phyloP scores from a whole-genome alignment of 2,888 invertebrate species.

The Pachydiplax longipennis region DNA sequence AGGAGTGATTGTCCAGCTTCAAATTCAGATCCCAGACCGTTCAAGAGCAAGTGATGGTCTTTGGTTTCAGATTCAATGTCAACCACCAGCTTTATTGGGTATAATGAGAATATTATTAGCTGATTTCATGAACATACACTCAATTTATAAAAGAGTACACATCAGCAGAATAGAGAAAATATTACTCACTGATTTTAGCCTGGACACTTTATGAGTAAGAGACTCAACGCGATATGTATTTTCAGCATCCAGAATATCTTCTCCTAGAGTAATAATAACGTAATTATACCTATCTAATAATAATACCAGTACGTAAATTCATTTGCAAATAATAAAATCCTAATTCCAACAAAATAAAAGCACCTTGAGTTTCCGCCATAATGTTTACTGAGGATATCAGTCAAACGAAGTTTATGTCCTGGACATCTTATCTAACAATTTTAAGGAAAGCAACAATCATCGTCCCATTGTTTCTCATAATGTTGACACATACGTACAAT shows the following conservation, averaged over 20 bases:
- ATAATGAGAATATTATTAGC: neutral
- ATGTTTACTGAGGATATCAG: too few relatives aligned
- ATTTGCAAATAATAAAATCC: neutral
- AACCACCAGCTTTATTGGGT: conserved; percentile 21
- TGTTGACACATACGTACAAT: too few relatives aligned
- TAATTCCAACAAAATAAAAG: too few relatives aligned
- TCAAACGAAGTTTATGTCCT: too few relatives aligned
- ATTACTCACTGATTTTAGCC: conserved; percentile 32
- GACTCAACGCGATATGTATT: conserved; percentile 5
- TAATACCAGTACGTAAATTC: neutral
- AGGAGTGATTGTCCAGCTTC: conserved; percentile 45
- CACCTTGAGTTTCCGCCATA: too few relatives aligned
- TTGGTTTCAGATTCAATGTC: conserved; percentile 47
- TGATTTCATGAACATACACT: neutral
- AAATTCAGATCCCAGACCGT: conserved; percentile 45
- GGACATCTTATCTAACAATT: too few relatives aligned
- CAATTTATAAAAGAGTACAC: too few relatives aligned
- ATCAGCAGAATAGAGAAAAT: neutral
- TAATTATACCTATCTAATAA: neutral
- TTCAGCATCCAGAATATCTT: conserved; percentile 22
- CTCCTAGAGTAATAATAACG: neutral
- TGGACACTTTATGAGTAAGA: conserved; percentile 21
- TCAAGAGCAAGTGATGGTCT: conserved; percentile 44
- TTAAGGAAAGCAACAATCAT: too few relatives aligned
- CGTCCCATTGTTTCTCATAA: too few relatives aligned